Base-by-base conservation (phyloP, 2,888 invertebrate species). In the Papilio protenor region DNA sequence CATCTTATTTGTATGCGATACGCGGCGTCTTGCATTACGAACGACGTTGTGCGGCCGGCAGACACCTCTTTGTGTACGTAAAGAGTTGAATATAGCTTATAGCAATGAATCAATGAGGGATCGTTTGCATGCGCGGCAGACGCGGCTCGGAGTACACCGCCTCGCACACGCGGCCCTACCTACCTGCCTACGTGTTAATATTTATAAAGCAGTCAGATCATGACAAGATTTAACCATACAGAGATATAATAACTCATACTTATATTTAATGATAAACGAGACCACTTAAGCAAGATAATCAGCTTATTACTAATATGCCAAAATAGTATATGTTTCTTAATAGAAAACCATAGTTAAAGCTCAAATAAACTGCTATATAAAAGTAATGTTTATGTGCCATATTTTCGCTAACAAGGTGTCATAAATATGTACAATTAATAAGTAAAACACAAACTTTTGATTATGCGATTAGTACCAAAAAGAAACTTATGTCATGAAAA, bases 51-150 rank as follows among this genome's bases (percentile, higher is more conserved):
- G 73, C 47, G 72, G 55, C 49, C 79, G 61, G 76, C 73, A 81
- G 77, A 80, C 73, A 81, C 77, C 75, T 79, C 83, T 82, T 76
- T 73, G 73, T 75, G 52, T 78, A 77, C 49, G 78, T 75, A 80
- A 77, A 66, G 80, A 82, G 85, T 85, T 83, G 81, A 85, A 82
- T 83, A 83, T 85, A 78, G 84, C 79, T 81, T 83, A 82, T 74
- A 79, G 79, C 64, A 76, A 57, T 80, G 78, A 80, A 79, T 81
- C 80, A 80, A 83, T 83, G 79, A 81, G 82, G 81, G 81, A 82
- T 84, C 79, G 82, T 87, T 86, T 82, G 82, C 84, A 87, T 85
- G 84, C 87, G 79, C 80, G 82, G 82, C 87, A 87, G 85, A 86
- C 85, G 82, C 83, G 73, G 80, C 79, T 83, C 78, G 82, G 82